Conservation (phyloP, 2,797 vertebrate genomes). For the Sarcoramphus papa region DNA sequence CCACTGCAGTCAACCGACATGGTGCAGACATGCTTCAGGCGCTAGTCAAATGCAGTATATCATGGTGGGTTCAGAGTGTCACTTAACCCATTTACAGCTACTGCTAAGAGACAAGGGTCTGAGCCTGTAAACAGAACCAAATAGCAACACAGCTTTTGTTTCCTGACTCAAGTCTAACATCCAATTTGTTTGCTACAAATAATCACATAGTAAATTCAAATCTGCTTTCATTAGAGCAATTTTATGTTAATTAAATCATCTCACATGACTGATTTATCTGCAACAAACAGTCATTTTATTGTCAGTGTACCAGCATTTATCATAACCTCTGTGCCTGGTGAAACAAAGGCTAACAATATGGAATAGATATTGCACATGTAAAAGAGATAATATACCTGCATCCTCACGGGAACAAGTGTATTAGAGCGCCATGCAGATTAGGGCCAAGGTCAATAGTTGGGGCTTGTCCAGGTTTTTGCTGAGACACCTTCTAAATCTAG, state of each 20-base stretch:
- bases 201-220: constrained; percentile 34
- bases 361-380: background rate
- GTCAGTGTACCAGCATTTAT: background rate
- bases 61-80: background rate
- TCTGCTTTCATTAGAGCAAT: constrained; percentile 43
- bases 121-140: background rate
- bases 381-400: background rate
- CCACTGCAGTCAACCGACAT: background rate
- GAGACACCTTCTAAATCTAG: background rate
- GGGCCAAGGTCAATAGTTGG: background rate
- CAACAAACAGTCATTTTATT: constrained; percentile 39
- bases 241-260: constrained; percentile 35
- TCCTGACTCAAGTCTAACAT: background rate
- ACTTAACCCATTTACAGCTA: background rate
- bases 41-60: background rate
- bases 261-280: constrained; percentile 35
- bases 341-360: background rate
- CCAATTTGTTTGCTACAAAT: constrained; percentile 27
- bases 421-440: background rate
- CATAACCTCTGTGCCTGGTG: background rate
- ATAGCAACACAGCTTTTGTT: background rate
- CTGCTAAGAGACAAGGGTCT: background rate
- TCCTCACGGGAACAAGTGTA: background rate
- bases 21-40: background rate
- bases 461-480: background rate